Evolutionary conservation across 2,888 invertebrate species (phyloP).

Genomic region (Eupithecia inturbata): DNA sequence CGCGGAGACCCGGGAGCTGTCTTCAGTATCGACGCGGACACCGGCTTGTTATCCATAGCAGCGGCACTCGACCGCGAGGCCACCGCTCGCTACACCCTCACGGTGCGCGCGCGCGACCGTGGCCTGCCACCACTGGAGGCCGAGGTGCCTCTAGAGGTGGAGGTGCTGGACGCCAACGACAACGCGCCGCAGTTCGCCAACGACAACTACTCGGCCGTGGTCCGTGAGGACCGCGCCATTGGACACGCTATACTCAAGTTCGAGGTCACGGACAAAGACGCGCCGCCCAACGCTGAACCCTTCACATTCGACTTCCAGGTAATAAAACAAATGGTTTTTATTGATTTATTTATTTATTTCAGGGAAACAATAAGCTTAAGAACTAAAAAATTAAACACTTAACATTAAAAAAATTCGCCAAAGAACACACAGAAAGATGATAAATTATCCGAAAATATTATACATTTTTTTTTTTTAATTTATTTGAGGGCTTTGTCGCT

Average conservation of each 20-base stretch:
- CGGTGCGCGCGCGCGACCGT: conserved; percentile 92
- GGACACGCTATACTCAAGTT: conserved; percentile 93
- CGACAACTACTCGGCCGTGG: conserved; percentile 90
- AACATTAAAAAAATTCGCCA: too few species aligned
- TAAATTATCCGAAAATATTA: too few species aligned
- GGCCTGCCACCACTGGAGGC: conserved; percentile 90
- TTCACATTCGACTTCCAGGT: conserved; percentile 94
- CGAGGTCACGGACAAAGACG: conserved; percentile 93
- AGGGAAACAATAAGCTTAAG: too few species aligned
- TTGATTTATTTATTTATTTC: too few species aligned
- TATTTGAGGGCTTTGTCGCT: too few species aligned
- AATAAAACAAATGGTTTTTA: background rate
- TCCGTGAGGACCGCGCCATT: conserved; percentile 94
- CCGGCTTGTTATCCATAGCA: conserved; percentile 90
- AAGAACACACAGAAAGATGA: too few species aligned
- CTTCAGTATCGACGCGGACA: conserved; percentile 90
- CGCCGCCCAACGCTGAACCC: conserved; percentile 93
- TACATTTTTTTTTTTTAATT: too few species aligned
- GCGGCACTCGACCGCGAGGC: conserved; percentile 92
- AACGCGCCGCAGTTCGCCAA: conserved; percentile 93
- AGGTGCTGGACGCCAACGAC: conserved; percentile 95
- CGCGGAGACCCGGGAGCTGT: conserved; percentile 88
- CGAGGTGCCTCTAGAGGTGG: conserved; percentile 89
- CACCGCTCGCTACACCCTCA: conserved; percentile 89
- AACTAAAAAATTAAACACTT: too few species aligned